phyloP scores from a whole-genome alignment of 2,113 vertebrate genomes.

The Actinemys pallida region DNA sequence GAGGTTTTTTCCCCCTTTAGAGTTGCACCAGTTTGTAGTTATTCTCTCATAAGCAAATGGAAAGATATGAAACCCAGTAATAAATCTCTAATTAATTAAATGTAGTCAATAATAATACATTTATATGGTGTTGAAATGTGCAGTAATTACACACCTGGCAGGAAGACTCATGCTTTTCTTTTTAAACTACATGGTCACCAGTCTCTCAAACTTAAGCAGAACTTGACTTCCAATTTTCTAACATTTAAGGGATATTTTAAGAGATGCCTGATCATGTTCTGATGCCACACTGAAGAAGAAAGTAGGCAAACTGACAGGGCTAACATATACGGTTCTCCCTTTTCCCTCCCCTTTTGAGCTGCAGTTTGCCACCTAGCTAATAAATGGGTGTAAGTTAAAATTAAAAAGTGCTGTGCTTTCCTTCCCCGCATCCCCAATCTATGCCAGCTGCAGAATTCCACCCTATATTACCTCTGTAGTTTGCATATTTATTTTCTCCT shows the following conservation, averaged over 20 bases:
- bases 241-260: slow-evolving; percentile 38
- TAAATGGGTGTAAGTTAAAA: slow-evolving; percentile 67
- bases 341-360: slow-evolving; percentile 46
- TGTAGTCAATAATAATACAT: neutral
- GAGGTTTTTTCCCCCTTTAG: neutral
- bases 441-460: slow-evolving; percentile 45
- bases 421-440: slow-evolving; percentile 27
- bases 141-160: neutral
- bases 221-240: slow-evolving; percentile 22
- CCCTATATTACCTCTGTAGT: neutral
- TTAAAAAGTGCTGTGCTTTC: slow-evolving; percentile 37
- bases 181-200: neutral
- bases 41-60: neutral
- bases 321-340: slow-evolving; percentile 60
- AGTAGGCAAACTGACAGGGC: slow-evolving; percentile 57
- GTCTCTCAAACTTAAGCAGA: slow-evolving; percentile 17
- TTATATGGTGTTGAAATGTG: neutral
- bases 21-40: neutral
- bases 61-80: neutral
- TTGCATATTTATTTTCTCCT: neutral
- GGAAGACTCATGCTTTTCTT: neutral
- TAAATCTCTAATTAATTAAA: neutral
- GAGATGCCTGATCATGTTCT: slow-evolving; percentile 31
- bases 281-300: slow-evolving; percentile 45
- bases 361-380: slow-evolving; percentile 63